These are phyloP conservation scores for Anthopleura sola DNA, from an alignment of 64 coral and sea anemone species.

Conservation along the genomic window DNA sequence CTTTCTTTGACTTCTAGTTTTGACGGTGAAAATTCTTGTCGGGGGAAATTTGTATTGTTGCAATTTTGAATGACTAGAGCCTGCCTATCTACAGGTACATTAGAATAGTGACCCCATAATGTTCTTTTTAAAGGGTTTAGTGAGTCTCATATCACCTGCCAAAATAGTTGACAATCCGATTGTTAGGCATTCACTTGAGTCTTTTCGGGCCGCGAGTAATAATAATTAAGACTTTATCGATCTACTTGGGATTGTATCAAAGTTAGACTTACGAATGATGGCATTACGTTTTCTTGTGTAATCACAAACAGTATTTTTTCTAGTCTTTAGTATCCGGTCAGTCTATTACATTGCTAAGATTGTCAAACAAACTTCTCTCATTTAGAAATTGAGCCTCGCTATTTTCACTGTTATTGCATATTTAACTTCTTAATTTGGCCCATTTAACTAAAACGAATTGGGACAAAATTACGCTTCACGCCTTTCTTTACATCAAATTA, in stretches of 20 bases:
- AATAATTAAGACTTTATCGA: constrained; percentile 88
- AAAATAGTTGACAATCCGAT: constrained; percentile 77
- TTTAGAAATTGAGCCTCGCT: constrained; percentile 1
- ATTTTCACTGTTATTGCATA: not conserved
- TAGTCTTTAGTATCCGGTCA: constrained; percentile 13
- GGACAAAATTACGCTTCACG: not conserved
- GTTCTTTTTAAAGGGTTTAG: constrained; percentile 81
- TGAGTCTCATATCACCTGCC: constrained; percentile 81
- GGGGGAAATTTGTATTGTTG: not conserved
- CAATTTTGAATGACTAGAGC: not conserved
- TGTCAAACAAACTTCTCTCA: constrained; percentile 14
- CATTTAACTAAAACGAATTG: constrained; percentile 13
- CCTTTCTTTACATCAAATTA: not conserved
- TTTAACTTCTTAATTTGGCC: not conserved
- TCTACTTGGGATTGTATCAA: constrained; percentile 78
- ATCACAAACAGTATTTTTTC: constrained; percentile 66
- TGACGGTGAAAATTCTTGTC: not conserved
- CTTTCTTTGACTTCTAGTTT: not conserved
- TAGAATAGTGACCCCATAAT: constrained; percentile 22
- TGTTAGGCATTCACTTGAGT: constrained; percentile 87
- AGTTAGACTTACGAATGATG: constrained; percentile 64
- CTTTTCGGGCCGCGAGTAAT: constrained; percentile 69
- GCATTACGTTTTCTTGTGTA: constrained; percentile 77
- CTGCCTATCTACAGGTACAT: not conserved
- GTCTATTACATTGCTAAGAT: not conserved